A percentile compares a stretch with the other conserved stretches of the same genome.
phyloP scores from a whole-genome alignment of 2,113 vertebrate genomes.

The Bambusicola thoracicus region DNA sequence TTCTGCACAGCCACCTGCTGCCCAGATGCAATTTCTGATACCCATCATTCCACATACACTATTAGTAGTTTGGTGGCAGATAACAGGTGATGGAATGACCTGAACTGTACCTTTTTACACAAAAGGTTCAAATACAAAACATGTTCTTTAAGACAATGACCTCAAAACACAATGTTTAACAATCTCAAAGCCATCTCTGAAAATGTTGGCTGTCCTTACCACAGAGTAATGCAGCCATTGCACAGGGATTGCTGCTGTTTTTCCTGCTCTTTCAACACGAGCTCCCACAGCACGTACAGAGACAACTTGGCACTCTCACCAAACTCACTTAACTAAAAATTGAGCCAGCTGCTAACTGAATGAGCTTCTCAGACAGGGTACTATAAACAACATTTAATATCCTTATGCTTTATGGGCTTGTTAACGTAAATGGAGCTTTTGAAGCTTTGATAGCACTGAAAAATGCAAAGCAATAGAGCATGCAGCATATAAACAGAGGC shows the following conservation, averaged over 20 bases:
- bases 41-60: not conserved
- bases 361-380: not conserved
- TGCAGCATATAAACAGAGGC: not conserved
- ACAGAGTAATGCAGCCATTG: not conserved
- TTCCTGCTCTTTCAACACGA: not conserved
- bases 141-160: not conserved
- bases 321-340: not conserved
- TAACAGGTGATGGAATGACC: not conserved
- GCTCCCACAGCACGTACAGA: not conserved
- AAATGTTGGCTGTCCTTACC: not conserved
- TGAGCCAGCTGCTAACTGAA: not conserved
- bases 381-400: slow-evolving; percentile 56
- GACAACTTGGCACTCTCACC: not conserved
- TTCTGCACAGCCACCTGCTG: not conserved
- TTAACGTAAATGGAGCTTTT: slow-evolving; percentile 48
- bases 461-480: not conserved
- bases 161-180: not conserved
- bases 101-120: not conserved
- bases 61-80: not conserved
- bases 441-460: not conserved
- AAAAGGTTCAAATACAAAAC: not conserved
- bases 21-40: not conserved
- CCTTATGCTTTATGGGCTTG: slow-evolving; percentile 44
- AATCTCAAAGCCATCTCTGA: not conserved
- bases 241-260: not conserved